Conservation (phyloP, 2,113 vertebrate genomes). For the cat (Felis catus) region DNA sequence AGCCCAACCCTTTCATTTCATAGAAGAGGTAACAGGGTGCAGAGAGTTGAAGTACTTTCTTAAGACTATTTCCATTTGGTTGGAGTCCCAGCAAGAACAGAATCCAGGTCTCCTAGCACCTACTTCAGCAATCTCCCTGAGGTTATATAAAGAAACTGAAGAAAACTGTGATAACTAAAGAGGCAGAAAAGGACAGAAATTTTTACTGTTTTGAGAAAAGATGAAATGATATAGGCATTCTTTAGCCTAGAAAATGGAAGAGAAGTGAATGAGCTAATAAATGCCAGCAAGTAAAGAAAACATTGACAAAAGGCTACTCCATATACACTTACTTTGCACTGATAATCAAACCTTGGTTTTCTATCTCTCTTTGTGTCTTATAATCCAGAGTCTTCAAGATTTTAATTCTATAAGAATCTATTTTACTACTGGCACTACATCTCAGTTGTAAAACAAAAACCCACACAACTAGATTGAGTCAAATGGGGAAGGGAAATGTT, state of each 20-base stretch:
- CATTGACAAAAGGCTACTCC: not conserved
- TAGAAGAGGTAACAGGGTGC: not conserved
- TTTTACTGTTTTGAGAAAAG: slow-evolving; percentile 15
- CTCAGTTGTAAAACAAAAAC: not conserved
- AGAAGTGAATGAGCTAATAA: not conserved
- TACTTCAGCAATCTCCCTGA: not conserved
- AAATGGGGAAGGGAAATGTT: not conserved
- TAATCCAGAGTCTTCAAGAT: not conserved
- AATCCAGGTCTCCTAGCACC: not conserved
- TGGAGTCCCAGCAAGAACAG: not conserved
- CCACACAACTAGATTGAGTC: not conserved
- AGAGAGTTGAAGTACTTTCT: not conserved
- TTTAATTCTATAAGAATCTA: not conserved
- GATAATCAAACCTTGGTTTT: not conserved
- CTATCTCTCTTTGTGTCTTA: not conserved
- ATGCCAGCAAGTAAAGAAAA: not conserved
- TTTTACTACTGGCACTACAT: not conserved
- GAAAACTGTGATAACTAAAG: not conserved
- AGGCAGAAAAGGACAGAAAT: not conserved
- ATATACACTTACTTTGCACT: not conserved
- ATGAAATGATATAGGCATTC: not conserved
- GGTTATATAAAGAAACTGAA: not conserved
- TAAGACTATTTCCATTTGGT: not conserved
- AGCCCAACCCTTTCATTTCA: not conserved
- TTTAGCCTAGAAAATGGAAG: slow-evolving; percentile 4